These are phyloP conservation scores for Philaethria dido DNA, from an alignment of 2,888 invertebrate species.

Conservation along the genomic window DNA sequence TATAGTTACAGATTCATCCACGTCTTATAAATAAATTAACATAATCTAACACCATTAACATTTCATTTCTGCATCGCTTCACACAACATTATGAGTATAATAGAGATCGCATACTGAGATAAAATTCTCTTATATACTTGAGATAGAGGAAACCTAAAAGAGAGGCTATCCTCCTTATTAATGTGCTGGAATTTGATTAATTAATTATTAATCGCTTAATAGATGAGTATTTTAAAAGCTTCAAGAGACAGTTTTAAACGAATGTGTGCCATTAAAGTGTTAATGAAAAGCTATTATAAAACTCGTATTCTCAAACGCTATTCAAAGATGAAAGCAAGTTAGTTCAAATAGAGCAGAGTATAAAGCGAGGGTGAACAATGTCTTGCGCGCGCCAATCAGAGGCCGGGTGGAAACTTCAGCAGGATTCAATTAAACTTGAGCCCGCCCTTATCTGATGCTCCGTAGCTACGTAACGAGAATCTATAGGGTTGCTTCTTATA, in stretches of 20 bases:
- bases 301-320: constrained; percentile 17
- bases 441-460: constrained; percentile 81
- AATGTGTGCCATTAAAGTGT: background rate
- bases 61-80: background rate
- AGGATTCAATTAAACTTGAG: constrained; percentile 83
- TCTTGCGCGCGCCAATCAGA: constrained; percentile 78
- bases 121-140: background rate
- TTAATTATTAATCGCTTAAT: no score
- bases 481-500: constrained; percentile 58
- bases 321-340: constrained; percentile 29
- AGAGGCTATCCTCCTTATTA: no score
- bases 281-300: constrained; percentile 14
- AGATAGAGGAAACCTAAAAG: background rate
- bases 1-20: background rate
- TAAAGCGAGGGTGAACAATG: constrained; percentile 59
- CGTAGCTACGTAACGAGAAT: constrained; percentile 77
- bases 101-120: background rate
- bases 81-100: background rate
- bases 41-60: background rate
- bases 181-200: no score
- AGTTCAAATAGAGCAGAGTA: constrained; percentile 34
- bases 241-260: no score
- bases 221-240: no score
- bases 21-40: background rate
- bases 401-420: constrained; percentile 77